Conservation (phyloP, 2,797 vertebrate genomes). For the Crossoptilon crossoptilon region DNA sequence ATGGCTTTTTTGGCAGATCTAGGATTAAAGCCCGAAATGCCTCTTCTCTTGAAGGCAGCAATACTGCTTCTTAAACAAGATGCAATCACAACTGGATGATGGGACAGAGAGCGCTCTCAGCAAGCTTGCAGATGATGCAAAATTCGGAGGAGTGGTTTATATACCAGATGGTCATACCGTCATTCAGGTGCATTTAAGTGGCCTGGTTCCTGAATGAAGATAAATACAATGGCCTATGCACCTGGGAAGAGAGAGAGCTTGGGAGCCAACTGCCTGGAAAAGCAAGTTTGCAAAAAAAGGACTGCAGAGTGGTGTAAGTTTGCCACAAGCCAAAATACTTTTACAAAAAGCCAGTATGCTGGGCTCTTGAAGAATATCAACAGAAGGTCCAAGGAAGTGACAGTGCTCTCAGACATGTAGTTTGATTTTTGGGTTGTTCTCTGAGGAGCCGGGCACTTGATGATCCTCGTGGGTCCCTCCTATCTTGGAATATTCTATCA, state of each 20-base stretch:
- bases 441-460: neutral
- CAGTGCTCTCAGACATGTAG: no score
- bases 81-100: neutral
- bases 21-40: neutral
- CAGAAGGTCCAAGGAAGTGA: neutral
- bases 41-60: neutral
- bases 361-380: neutral
- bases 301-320: no score
- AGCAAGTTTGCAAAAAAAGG: neutral
- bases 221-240: neutral
- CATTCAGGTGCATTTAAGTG: fast-evolving
- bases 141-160: neutral
- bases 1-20: neutral
- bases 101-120: neutral
- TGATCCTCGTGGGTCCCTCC: neutral
- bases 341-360: neutral
- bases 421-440: neutral
- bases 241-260: neutral
- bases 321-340: neutral
- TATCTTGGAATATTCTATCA: neutral
- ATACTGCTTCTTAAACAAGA: neutral
- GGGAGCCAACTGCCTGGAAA: neutral
- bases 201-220: neutral
- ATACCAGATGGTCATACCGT: neutral
- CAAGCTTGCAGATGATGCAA: neutral